Conservation (phyloP, 2,113 vertebrate genomes). For the Gnathochromis pfefferi region DNA sequence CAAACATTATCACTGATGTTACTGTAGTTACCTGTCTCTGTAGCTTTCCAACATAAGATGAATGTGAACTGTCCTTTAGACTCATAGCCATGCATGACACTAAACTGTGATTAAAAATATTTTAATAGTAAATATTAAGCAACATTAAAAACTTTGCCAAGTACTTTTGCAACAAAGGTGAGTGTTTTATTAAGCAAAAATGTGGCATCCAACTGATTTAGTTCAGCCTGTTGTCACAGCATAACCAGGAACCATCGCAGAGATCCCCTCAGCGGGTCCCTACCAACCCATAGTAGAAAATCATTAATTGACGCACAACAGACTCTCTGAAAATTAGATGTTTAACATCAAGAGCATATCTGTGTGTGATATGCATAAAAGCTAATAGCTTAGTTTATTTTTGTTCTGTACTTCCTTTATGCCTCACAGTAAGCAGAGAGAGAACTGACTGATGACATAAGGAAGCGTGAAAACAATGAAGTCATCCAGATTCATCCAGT, state of each 20-base stretch:
- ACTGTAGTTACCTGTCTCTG: neutral
- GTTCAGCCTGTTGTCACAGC: accelerated
- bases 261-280: too few relatives aligned
- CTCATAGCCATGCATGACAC: accelerated
- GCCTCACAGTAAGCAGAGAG: too few relatives aligned
- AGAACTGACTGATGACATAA: too few relatives aligned
- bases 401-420: too few relatives aligned
- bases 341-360: too few relatives aligned
- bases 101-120: neutral
- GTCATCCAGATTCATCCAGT: too few relatives aligned
- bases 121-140: neutral
- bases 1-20: neutral
- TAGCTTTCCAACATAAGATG: neutral
- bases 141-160: accelerated
- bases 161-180: accelerated
- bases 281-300: too few relatives aligned
- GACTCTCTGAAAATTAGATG: accelerated
- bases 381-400: too few relatives aligned
- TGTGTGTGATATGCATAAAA: too few relatives aligned
- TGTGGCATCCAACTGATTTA: neutral
- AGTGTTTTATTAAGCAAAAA: neutral
- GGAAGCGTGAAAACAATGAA: too few relatives aligned
- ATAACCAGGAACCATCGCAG: too few relatives aligned
- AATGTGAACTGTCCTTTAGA: neutral
- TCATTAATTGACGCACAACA: too few relatives aligned